Percentiles rank a stretch among this genome's conserved stretches.
Evolutionary conservation across 37 sponge, comb jelly and placozoan species (phyloP).

Genomic region (Tethya wilhelma): DNA sequence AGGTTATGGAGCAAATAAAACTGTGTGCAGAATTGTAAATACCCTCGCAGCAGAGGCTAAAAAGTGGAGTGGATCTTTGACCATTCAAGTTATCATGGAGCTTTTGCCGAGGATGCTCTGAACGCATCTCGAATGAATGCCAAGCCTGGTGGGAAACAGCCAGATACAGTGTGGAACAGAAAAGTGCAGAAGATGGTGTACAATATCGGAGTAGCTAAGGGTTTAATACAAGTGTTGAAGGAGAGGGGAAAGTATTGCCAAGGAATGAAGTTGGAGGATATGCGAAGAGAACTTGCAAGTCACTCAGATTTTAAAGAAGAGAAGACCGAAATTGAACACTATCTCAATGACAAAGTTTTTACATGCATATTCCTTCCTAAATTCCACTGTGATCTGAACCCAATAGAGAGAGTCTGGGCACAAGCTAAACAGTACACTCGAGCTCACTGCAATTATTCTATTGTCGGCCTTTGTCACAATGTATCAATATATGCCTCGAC

Average conservation of each 20-base stretch:
- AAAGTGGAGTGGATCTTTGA: conserved; percentile 30
- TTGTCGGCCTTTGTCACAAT: not conserved
- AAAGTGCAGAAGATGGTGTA: conserved; percentile 34
- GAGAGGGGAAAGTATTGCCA: conserved; percentile 29
- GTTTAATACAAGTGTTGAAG: conserved; percentile 13
- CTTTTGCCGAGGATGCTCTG: conserved; percentile 34
- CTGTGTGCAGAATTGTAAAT: conserved; percentile 10
- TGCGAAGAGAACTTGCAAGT: conserved; percentile 16
- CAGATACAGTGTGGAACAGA: conserved; percentile 37
- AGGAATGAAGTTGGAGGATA: conserved; percentile 37
- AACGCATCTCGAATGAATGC: conserved; percentile 3
- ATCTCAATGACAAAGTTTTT: conserved; percentile 22
- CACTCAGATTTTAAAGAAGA: conserved; percentile 50
- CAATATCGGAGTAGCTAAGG: conserved; percentile 36
- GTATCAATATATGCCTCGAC: conserved; percentile 21
- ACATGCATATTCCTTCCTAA: conserved; percentile 43
- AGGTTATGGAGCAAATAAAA: conserved; percentile 19
- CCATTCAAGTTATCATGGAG: conserved; percentile 35
- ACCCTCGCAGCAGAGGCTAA: conserved; percentile 9
- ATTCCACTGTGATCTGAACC: conserved; percentile 58
- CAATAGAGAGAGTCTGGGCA: conserved; percentile 48
- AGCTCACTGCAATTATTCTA: conserved; percentile 34
- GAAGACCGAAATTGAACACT: conserved; percentile 47
- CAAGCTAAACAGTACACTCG: conserved; percentile 32
- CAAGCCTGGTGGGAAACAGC: conserved; percentile 34